Conservation (phyloP, 53 echinoderm and acorn worm genomes). For the Zoroaster sp. region DNA sequence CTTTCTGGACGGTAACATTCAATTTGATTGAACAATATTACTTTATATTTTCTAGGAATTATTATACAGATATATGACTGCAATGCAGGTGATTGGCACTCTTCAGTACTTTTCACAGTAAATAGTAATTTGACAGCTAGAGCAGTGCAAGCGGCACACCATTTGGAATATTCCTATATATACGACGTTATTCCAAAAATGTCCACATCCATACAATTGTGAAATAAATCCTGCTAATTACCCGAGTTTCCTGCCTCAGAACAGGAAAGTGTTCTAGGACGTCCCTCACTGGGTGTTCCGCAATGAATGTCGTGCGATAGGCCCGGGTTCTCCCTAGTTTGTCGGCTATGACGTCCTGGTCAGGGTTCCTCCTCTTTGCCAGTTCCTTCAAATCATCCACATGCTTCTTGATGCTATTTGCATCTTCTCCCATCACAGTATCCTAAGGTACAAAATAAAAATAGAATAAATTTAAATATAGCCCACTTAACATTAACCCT, state of each 20-base stretch:
- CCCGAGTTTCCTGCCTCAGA: conserved; percentile 10
- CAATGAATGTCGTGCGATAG: conserved; percentile 16
- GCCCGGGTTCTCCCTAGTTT: not conserved
- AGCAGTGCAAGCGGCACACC: no score
- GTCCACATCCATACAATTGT: not conserved
- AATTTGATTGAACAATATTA: no score
- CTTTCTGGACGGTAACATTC: no score
- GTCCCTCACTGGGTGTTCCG: not conserved
- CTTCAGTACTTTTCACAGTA: no score
- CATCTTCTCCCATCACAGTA: conserved; percentile 1
- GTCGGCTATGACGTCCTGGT: conserved; percentile 4
- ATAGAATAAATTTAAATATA: not conserved
- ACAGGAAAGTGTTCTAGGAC: conserved; percentile 1
- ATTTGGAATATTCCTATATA: not conserved
- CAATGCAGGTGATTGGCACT: no score
- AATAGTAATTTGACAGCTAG: no score
- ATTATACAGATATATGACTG: no score
- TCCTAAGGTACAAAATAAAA: not conserved
- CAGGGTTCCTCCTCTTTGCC: conserved; percentile 9
- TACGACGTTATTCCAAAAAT: not conserved
- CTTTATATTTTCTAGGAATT: no score
- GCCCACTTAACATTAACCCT: no score
- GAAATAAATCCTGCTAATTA: not conserved
- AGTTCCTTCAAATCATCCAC: not conserved
- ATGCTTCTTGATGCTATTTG: not conserved